phyloP scores from a whole-genome alignment of 1,140 invertebrate genomes.

The Pteromalus puparum region DNA sequence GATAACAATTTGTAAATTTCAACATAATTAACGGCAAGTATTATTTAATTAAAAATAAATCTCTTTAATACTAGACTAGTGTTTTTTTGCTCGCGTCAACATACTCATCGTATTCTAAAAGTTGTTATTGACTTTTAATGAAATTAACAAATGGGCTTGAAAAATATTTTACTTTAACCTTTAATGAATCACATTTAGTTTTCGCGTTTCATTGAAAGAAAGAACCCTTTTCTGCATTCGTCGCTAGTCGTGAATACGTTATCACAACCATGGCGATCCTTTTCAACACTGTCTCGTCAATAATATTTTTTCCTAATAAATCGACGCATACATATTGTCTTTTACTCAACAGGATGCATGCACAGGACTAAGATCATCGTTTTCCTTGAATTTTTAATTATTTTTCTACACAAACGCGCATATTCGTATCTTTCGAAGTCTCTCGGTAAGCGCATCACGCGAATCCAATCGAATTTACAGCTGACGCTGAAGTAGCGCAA shows the following conservation, averaged over 20 bases:
- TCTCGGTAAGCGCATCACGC: constrained; percentile 49
- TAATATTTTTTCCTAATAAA: constrained; percentile 16
- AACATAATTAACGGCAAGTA: background rate
- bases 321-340: constrained; percentile 63
- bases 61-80: background rate
- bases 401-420: constrained; percentile 35
- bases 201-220: background rate
- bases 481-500: constrained; percentile 65
- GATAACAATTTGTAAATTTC: background rate
- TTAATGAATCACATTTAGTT: constrained; percentile 24
- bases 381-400: constrained; percentile 49
- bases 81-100: background rate
- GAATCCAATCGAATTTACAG: constrained; percentile 68
- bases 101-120: background rate
- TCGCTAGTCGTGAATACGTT: background rate
- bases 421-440: constrained; percentile 1
- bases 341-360: constrained; percentile 64
- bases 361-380: constrained; percentile 60
- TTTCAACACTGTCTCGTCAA: background rate
- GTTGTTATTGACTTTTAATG: background rate
- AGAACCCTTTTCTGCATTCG: background rate
- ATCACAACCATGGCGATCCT: background rate
- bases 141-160: background rate
- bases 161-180: background rate
- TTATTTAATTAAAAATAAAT: background rate